Evolutionary conservation across 1,140 invertebrate genomes (phyloP).

Genomic region (Stratiolaelaps scimitus): DNA sequence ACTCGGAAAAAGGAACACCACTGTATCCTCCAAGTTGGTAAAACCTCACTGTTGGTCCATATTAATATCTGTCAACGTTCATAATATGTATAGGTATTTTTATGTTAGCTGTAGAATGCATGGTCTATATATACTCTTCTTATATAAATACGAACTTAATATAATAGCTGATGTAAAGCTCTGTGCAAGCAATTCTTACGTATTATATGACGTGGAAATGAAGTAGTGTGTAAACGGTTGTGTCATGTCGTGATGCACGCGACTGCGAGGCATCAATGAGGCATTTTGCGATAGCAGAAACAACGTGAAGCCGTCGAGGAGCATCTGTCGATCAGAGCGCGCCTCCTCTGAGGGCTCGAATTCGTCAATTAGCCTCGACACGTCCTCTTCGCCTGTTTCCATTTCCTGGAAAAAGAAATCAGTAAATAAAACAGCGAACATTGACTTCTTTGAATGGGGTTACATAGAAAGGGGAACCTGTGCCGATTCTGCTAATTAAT

Average conservation of each 20-base stretch:
- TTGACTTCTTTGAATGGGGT: no score
- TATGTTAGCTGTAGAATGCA: no score
- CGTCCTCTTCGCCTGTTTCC: constrained; percentile 51
- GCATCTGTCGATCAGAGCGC: constrained; percentile 45
- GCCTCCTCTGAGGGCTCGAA: constrained; percentile 51
- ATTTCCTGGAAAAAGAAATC: constrained; percentile 48
- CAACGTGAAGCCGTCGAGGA: constrained; percentile 52
- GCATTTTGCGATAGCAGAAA: constrained; percentile 50
- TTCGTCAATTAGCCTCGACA: constrained; percentile 47
- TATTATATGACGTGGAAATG: constrained; percentile 47
- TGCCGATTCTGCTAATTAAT: no score
- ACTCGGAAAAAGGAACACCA: no score
- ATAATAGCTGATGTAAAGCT: no score
- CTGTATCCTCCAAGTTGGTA: no score
- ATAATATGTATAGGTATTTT: no score
- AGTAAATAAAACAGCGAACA: background rate
- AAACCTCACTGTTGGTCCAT: no score
- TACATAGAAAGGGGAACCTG: no score
- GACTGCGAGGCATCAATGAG: constrained; percentile 48
- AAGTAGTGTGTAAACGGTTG: constrained; percentile 48
- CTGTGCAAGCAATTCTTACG: constrained; percentile 40
- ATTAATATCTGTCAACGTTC: no score
- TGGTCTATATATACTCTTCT: no score
- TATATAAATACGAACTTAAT: no score
- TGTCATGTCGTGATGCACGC: constrained; percentile 46